These are phyloP conservation scores for Percopsis omiscomaycus DNA, from an alignment of 2,797 vertebrate species.

Conservation along the genomic window DNA sequence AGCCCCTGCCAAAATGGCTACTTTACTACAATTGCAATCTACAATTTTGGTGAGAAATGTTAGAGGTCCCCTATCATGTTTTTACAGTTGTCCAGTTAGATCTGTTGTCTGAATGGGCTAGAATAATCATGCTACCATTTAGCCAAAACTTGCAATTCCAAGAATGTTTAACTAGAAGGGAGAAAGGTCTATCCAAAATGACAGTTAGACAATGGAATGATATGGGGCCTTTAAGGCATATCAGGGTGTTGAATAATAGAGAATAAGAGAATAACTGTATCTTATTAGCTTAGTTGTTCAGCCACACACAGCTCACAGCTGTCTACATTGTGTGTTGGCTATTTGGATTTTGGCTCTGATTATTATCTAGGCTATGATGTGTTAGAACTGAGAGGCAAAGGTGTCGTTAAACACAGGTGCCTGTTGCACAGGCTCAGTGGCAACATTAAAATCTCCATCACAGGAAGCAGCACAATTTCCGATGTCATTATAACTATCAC, in stretches of 20 bases:
- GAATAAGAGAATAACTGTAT: constrained; percentile 8
- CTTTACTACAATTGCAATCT: no score
- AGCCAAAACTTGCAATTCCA: no score
- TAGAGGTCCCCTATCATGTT: no score
- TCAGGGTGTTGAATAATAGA: constrained; percentile 10
- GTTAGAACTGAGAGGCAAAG: not conserved
- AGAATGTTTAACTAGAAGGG: no score
- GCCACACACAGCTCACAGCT: constrained; percentile 7
- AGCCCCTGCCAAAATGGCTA: no score
- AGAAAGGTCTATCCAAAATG: no score
- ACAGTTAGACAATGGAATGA: no score
- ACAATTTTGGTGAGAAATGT: no score
- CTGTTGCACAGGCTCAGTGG: not conserved
- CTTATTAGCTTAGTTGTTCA: constrained; percentile 11
- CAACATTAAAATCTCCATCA: not conserved
- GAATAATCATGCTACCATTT: not conserved
- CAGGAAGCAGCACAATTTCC: no score
- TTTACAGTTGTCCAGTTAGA: not conserved
- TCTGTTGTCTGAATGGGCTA: not conserved
- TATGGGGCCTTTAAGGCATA: not conserved
- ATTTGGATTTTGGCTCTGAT: constrained; percentile 14
- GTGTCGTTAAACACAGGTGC: constrained; percentile 6
- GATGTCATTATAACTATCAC: no score
- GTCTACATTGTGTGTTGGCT: not conserved
- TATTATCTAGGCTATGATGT: constrained; percentile 3